Evolutionary conservation across 1,140 invertebrate genomes (phyloP).

Genomic region (Stegodyphus mimosarum): DNA sequence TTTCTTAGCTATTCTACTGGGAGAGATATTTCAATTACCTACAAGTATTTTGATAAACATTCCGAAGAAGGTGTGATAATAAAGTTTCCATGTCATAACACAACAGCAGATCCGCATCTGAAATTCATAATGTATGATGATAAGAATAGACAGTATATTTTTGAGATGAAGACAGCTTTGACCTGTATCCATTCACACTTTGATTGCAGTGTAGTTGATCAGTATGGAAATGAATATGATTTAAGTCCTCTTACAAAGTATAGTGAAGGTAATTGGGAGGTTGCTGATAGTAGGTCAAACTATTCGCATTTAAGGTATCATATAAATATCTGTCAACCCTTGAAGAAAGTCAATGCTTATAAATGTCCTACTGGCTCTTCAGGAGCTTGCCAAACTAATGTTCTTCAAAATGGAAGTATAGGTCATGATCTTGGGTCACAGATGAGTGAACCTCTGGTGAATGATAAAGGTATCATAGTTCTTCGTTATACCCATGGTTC

Average conservation of each 20-base stretch:
- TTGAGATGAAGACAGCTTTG: conserved; percentile 66
- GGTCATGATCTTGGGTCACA: conserved; percentile 25
- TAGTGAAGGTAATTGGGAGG: conserved; percentile 33
- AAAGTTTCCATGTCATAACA: conserved; percentile 31
- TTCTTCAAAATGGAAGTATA: not conserved
- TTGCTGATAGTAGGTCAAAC: not conserved
- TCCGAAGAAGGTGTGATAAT: not conserved
- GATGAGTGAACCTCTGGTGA: conserved; percentile 9
- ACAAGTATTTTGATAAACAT: not conserved
- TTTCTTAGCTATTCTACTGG: conserved; percentile 19
- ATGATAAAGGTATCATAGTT: conserved; percentile 14
- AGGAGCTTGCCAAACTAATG: conserved; percentile 20
- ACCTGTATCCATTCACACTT: conserved; percentile 63
- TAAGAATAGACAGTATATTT: conserved; percentile 62
- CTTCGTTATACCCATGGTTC: conserved; percentile 45
- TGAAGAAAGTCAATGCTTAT: conserved; percentile 20
- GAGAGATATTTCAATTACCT: conserved; percentile 31
- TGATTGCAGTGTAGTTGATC: conserved; percentile 44
- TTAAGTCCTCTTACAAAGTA: conserved; percentile 20
- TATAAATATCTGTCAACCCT: conserved; percentile 51
- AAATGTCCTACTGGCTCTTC: conserved; percentile 44
- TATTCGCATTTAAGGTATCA: conserved; percentile 34
- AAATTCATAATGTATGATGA: conserved; percentile 8
- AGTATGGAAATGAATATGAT: conserved; percentile 54
- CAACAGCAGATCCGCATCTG: conserved; percentile 4